Conservation (phyloP, 2,113 vertebrate genomes). For the Atherinomorus stipes region DNA sequence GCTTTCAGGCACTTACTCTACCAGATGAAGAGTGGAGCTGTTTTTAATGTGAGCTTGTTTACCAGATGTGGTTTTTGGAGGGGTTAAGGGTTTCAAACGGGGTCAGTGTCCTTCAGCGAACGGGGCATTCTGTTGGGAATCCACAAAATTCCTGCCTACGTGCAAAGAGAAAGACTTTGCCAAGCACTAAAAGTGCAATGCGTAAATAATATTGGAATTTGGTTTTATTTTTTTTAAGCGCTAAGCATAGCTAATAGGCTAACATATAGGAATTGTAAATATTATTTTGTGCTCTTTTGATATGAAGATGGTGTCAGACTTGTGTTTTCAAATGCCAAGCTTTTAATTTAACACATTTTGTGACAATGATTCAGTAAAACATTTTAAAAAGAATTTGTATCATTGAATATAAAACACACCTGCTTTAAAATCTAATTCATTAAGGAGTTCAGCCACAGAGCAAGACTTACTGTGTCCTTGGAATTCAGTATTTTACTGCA, state of each 20-base stretch:
- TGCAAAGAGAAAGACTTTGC: too few species aligned
- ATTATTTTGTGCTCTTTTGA: background rate
- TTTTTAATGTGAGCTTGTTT: constrained; percentile 48
- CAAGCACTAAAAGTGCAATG: too few species aligned
- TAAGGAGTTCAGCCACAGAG: too few species aligned
- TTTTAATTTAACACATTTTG: background rate
- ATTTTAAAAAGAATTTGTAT: background rate
- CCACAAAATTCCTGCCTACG: background rate
- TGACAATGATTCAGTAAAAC: background rate
- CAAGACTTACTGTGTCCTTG: constrained; percentile 37
- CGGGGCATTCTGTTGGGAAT: background rate
- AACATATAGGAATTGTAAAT: background rate
- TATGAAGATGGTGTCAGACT: background rate
- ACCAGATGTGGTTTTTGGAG: constrained; percentile 49
- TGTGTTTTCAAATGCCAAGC: background rate
- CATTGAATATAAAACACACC: background rate
- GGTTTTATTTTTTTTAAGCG: too few species aligned
- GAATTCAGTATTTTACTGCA: constrained; percentile 36
- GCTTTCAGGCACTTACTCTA: constrained; percentile 62
- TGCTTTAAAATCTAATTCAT: background rate
- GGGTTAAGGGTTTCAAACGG: constrained; percentile 43
- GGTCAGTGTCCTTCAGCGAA: constrained; percentile 9
- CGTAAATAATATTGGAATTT: too few species aligned
- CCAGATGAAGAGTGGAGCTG: constrained; percentile 55
- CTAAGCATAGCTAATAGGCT: background rate